Base-by-base conservation (phyloP, 2,888 invertebrate genomes). In the Gnatocerus cornutus region DNA sequence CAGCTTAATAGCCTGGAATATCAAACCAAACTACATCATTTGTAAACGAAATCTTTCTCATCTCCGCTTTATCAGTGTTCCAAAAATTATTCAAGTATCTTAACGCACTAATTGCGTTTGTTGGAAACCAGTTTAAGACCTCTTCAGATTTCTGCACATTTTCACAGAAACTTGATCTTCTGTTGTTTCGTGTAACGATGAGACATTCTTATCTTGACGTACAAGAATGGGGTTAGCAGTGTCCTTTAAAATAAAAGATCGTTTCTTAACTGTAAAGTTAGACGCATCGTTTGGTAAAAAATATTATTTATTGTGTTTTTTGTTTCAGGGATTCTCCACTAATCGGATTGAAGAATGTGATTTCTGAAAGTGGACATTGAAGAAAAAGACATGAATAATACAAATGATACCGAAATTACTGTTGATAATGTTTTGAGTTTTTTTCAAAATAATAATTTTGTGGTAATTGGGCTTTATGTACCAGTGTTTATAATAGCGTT, bases 401-500 rank as follows among this genome's bases (percentile, higher is more conserved):
- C 61, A 16, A 61, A 50, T 33, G 5, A 7, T 21, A 52, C 56
- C 8, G 43, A 50, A 10, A 6, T 52, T 4, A 41, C 27, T 30
- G 48, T 39, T 9, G 64, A 64, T 9, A 9, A 39, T 9, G 8
- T 63, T 21, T 27, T 52, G 9, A 41, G 33, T n/a, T 9, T 13
- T 8, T 29, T 61, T 8, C 12, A 33, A 8, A 45, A 75, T 14
- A 73, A 68, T 55, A 77, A 79, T 62, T 78, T 75, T 58, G 71
- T 89, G 7, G 83, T 91, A 45, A 89, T 91, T 61, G 86, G 86
- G 0, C 83, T 90, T 12, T 91, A 91, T 72, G 87, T 90, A 59
- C 90, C 90, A 0, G 85, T 90, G 3, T 89, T 90, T 67, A 76
- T 90, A 14, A 76, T 90, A 53, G 90, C 91, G 0, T 81, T 90